Conservation (phyloP, 1,140 invertebrate species). For the Bombus picipes region DNA sequence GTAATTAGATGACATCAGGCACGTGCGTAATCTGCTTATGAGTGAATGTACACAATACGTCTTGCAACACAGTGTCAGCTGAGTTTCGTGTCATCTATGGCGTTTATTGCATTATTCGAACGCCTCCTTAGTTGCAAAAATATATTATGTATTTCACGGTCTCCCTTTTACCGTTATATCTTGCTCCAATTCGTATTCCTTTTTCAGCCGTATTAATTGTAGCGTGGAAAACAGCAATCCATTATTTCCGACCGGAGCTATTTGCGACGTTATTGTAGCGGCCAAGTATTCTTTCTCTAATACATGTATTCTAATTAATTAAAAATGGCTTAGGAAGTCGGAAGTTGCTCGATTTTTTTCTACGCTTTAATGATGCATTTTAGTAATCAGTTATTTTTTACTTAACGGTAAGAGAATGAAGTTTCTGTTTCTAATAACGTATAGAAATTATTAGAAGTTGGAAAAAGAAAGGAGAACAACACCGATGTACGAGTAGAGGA, state of each 20-base stretch:
- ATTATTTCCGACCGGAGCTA: constrained; percentile 13
- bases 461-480: too few species aligned
- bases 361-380: too few species aligned
- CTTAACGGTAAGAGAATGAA: too few species aligned
- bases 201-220: constrained; percentile 4
- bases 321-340: too few species aligned
- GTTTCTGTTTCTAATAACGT: too few species aligned
- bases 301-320: background rate
- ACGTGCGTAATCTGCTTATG: constrained; percentile 3
- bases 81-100: background rate
- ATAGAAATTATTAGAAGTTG: too few species aligned
- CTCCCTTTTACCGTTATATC: constrained; percentile 3
- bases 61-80: background rate
- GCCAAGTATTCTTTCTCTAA: background rate
- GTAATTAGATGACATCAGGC: constrained; percentile 2
- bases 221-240: constrained; percentile 1
- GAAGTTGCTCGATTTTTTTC: too few species aligned
- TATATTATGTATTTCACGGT: background rate
- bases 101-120: background rate
- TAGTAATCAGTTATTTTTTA: too few species aligned
- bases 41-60: background rate
- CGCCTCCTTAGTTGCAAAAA: background rate
- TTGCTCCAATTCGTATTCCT: constrained; percentile 16
- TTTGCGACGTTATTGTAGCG: background rate
- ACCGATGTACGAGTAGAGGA: too few species aligned